Conservation (phyloP, 2,113 vertebrate species). For the Herpetotheres cachinnans region DNA sequence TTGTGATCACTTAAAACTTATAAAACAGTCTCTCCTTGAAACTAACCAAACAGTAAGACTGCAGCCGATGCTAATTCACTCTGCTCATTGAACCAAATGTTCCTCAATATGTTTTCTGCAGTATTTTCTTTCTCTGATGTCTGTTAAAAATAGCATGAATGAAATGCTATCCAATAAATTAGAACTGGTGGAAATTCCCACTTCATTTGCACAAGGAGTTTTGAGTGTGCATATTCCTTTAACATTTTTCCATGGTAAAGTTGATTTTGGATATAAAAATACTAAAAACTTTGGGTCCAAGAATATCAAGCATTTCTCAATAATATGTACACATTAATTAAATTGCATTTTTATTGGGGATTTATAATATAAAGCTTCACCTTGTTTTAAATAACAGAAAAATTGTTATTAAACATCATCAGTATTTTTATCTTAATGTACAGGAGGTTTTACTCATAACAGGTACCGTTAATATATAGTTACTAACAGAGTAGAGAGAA, state of each 20-base stretch:
- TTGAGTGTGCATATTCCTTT: not conserved
- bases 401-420: not conserved
- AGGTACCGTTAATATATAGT: not conserved
- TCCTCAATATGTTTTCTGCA: conserved; percentile 13
- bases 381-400: not conserved
- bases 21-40: not conserved
- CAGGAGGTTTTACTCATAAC: not conserved
- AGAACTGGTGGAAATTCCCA: not conserved
- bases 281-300: not conserved
- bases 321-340: not conserved
- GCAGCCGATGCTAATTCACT: not conserved
- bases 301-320: not conserved
- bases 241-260: not conserved
- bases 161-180: not conserved
- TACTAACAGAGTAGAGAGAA: not conserved
- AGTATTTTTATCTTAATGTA: not conserved
- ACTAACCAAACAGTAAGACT: not conserved
- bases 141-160: conserved; percentile 31
- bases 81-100: not conserved
- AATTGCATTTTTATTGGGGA: not conserved
- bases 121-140: not conserved
- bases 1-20: not conserved
- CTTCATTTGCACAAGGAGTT: not conserved
- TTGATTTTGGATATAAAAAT: not conserved
- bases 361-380: not conserved